Percentiles rank a stretch among this genome's conserved stretches.
Conservation (phyloP, 1,140 invertebrate genomes). For the Caligus rogercresseyi region DNA sequence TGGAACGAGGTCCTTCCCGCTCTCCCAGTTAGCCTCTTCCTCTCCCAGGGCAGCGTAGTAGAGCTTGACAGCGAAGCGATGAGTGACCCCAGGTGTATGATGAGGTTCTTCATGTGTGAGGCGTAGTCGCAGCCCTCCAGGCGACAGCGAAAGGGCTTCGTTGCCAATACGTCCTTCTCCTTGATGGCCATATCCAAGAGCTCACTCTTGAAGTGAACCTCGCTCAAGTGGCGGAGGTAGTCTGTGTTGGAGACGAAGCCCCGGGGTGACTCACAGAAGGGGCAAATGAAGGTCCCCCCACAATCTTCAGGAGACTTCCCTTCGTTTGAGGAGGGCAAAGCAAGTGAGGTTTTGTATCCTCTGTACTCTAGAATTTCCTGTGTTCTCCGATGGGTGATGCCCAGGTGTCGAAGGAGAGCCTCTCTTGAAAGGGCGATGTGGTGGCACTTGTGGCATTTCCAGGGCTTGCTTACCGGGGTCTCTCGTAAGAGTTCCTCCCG, state of each 20-base stretch:
- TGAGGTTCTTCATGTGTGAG: background rate
- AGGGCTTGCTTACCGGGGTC: background rate
- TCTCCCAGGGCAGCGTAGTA: background rate
- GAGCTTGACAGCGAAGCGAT: constrained; percentile 4
- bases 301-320: background rate
- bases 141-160: constrained; percentile 1
- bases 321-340: background rate
- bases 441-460: constrained; percentile 6
- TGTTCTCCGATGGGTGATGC: background rate
- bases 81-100: constrained; percentile 7
- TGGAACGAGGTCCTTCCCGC: no score
- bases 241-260: background rate
- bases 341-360: background rate
- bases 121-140: constrained; percentile 1
- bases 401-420: constrained; percentile 5
- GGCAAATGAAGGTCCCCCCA: background rate
- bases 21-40: background rate
- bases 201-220: constrained; percentile 11
- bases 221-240: background rate
- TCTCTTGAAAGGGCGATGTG: constrained; percentile 10
- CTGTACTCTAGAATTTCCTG: background rate
- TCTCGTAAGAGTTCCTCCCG: background rate
- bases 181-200: background rate
- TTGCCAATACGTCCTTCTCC: background rate
- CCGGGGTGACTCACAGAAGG: background rate